Evolutionary conservation across 1,140 invertebrate species (phyloP).

Genomic region (Araneus ventricosus): DNA sequence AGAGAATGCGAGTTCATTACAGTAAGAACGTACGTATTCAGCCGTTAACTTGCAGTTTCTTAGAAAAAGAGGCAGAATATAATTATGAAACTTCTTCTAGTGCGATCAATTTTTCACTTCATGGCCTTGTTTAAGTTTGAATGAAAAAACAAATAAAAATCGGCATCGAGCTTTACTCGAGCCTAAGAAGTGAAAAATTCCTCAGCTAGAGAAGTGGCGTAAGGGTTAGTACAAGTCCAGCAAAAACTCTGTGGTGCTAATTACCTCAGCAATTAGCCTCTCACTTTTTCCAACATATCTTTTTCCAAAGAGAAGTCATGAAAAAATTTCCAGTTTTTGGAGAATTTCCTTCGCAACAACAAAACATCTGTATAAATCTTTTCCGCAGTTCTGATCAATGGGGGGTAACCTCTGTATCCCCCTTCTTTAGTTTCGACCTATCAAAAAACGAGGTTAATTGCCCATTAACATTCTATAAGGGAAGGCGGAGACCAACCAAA

Average conservation of each 20-base stretch:
- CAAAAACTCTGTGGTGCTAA: neutral
- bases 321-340: slow-evolving; percentile 12
- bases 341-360: neutral
- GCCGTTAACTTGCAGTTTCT: no score
- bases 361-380: slow-evolving; percentile 7
- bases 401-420: no score
- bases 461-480: neutral
- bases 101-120: neutral
- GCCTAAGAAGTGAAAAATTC: neutral
- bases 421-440: neutral
- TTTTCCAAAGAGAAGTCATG: neutral
- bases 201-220: neutral
- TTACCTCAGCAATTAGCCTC: neutral
- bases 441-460: neutral
- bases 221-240: neutral
- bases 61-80: no score
- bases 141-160: neutral
- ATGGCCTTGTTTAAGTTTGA: neutral
- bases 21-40: no score
- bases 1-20: no score
- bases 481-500: neutral
- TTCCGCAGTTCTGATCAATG: neutral
- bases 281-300: neutral
- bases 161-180: neutral
- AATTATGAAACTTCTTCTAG: no score